Conservation (phyloP, 2,888 invertebrate species). For the Phalera bucephala region DNA sequence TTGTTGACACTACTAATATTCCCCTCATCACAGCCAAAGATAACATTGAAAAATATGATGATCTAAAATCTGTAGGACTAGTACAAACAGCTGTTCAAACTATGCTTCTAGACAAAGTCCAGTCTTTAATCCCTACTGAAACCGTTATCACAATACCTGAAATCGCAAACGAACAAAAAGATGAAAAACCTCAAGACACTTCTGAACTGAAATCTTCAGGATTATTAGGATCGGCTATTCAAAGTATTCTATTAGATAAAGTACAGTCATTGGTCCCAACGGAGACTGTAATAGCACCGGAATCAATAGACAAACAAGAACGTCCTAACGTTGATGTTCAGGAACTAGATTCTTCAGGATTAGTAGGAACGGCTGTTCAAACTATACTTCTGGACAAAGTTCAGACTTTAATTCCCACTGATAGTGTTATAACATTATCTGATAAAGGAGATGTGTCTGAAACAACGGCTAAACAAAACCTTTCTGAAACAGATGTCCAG, state of each 20-base stretch:
- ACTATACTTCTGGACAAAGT: conserved; percentile 18
- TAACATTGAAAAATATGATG: conserved; percentile 2
- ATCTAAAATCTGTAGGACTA: not conserved
- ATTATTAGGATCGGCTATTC: conserved; percentile 47
- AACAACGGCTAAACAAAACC: too few relatives aligned
- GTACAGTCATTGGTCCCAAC: conserved; percentile 49
- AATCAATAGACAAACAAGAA: not conserved
- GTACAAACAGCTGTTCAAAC: conserved; percentile 19
- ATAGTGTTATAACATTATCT: not conserved
- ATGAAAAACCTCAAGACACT: conserved; percentile 30
- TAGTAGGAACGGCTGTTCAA: conserved; percentile 14
- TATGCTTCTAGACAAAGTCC: conserved; percentile 14
- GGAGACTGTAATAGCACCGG: conserved; percentile 2
- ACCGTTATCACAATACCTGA: not conserved
- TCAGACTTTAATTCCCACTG: conserved; percentile 7
- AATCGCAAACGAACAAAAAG: conserved; percentile 5
- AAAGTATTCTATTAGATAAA: conserved; percentile 75
- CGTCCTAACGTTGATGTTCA: too few relatives aligned
- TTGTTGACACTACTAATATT: conserved; percentile 24
- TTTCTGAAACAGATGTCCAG: not conserved
- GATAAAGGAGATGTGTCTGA: not conserved
- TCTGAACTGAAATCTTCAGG: not conserved
- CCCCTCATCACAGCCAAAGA: conserved; percentile 7
- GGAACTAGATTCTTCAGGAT: not conserved
- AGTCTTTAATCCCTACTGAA: conserved; percentile 10